Evolutionary conservation across 2,113 vertebrate genomes (phyloP), one percentile per base, ranked within the genome.

Genomic region (Prinia subflava): DNA sequence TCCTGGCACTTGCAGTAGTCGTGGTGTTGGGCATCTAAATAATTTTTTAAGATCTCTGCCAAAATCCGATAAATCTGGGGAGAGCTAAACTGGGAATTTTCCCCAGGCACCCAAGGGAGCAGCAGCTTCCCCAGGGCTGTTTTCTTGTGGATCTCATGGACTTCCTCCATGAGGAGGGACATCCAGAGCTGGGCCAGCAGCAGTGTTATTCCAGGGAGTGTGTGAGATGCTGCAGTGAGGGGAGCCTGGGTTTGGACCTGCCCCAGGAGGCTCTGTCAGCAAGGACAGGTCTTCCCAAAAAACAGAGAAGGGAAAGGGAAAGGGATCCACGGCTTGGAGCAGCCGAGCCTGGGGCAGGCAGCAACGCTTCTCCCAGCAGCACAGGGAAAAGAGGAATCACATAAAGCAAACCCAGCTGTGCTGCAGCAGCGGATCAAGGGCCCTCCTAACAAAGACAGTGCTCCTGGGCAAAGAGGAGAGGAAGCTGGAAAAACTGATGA

Each of bases 101-200:
- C 25, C 7, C 1, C 15, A 2, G 1, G 10, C 1, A 0, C 22
- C 22, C 0, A 4, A 12, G n/a, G 22, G 17, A 52, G 24, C 0
- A 49, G 10, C 18, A 21, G 28, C 53, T 62, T 87, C 20, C 4
- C 37, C 30, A 18, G 42, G 25, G 1, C 21, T 39, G 33, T 22
- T 60, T 47, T 55, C 35, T 19, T 3, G 30, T 46, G 39, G n/a
- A 30, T 53, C 68, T 59, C 5, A 0, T 13, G 57, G 22, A 4
- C 14, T 74, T 55, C 15, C 5, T 41, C 23, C 15, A 0, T 5
- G 15, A 30, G 59, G 35, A 41, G 46, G 57, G 30, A 16, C 9
- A 21, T 28, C 10, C 23, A 0, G 41, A 74, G 76, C 37, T 76
- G 62, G 30, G 16, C 16, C 49, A 17, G 60, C 4, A 7, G 23